Base-by-base conservation (phyloP, 2,113 vertebrate genomes). In the Oncorhynchus kisutch region DNA sequence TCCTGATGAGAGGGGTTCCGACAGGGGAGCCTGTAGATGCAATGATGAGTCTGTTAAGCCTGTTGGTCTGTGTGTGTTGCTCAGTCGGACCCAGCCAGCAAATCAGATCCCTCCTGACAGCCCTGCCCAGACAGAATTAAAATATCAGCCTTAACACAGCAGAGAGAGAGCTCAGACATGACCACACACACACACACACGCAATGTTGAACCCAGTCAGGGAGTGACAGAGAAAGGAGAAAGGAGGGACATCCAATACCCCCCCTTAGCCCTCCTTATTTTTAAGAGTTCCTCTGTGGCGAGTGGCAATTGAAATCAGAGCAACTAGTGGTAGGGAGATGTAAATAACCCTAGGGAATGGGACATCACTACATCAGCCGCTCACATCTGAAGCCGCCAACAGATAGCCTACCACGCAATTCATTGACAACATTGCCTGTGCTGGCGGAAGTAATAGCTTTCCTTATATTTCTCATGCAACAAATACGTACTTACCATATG, bases 41-140 rank as follows among this genome's bases (percentile, higher is more conserved):
- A 24, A 70, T 24, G 59, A 82, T 74, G 60, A 75, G 70, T 77
- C 68, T 77, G 73, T 81, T 70, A 59, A 81, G 82, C 49, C 62
- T 74, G 49, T 78, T 75, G 88, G 76, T 86, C 51, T 49, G 79
- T 57, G n/a, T 45, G 39, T 25, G 65, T 78, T 83, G 84, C 70
- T 80, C 67, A 70, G 18, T 49, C 2, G 20, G 74, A 49, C 48
- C 51, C 31, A 68, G 72, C 31, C 78, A 78, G 18, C 69, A 31
- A 31, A 65, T 24, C 45, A 34, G 73, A 59, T 34, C n/a, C 12
- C 57, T 77, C 67, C 67, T 45, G 75, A 86, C 57, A 76, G 70
- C 51, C 34, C 73, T 80, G 76, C 66, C 62, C 27, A 59, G 73
- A 11, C 45, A 22, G n/a, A 81, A 83, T 79, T 80, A 82, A 82